Percentiles rank a stretch among this genome's conserved stretches.
Evolutionary conservation across 1,140 invertebrate genomes (phyloP).

Genomic region (Helicoverpa zea): DNA sequence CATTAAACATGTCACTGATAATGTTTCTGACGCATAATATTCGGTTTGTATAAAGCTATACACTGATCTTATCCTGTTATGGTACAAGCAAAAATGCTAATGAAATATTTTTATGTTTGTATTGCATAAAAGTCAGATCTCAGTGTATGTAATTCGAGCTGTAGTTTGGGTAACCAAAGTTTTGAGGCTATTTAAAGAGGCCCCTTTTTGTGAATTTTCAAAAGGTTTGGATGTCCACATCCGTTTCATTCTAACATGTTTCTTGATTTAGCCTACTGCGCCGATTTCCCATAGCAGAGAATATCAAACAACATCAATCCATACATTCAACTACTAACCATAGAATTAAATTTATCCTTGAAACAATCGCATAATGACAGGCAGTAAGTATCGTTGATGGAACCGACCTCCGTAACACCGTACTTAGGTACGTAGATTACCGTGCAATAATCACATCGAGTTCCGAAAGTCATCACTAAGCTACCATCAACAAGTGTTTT

Average conservation of each 20-base stretch:
- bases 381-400: conserved; percentile 45
- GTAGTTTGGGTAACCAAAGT: too few species aligned
- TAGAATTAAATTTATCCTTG: conserved; percentile 41
- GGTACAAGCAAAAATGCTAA: conserved; percentile 23
- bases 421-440: conserved; percentile 57
- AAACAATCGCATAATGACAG: conserved; percentile 52
- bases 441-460: conserved; percentile 63
- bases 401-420: conserved; percentile 54
- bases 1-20: conserved; percentile 36
- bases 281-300: background rate
- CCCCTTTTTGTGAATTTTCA: too few species aligned
- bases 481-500: conserved; percentile 67
- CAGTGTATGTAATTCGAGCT: too few species aligned
- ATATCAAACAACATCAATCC: background rate
- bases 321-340: background rate
- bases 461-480: conserved; percentile 71
- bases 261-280: too few species aligned
- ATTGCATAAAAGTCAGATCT: background rate
- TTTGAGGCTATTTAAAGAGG: too few species aligned
- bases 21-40: conserved; percentile 27
- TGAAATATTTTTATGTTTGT: conserved; percentile 13
- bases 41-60: conserved; percentile 7
- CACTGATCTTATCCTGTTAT: conserved; percentile 10
- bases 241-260: too few species aligned
- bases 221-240: too few species aligned